These are phyloP conservation scores for Nycticorax nycticorax DNA, from an alignment of 2,113 vertebrate species.

Conservation along the genomic window DNA sequence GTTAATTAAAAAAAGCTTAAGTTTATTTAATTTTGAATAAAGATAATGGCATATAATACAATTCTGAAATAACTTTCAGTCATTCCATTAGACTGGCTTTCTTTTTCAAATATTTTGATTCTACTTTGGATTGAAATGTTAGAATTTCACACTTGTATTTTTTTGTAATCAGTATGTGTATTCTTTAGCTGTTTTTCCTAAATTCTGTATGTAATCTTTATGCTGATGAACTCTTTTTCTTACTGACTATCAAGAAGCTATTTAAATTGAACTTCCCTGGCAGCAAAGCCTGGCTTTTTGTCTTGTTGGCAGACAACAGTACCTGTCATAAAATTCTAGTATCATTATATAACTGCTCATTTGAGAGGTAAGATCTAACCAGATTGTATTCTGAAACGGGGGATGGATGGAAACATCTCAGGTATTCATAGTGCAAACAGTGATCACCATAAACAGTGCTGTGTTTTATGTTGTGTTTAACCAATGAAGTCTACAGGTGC, in stretches of 20 bases:
- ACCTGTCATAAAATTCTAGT: background rate
- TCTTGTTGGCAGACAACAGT: background rate
- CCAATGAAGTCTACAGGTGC: background rate
- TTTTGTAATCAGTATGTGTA: background rate
- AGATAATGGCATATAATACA: background rate
- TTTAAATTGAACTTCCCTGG: background rate
- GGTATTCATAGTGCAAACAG: background rate
- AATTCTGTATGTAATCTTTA: background rate
- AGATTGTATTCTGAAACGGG: background rate
- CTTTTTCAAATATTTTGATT: background rate
- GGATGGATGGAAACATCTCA: background rate
- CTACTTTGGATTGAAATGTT: background rate
- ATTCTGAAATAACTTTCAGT: background rate
- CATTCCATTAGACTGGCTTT: background rate
- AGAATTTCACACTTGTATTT: background rate
- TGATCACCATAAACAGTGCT: background rate
- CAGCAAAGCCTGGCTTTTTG: background rate
- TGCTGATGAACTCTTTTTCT: background rate
- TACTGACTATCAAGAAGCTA: background rate
- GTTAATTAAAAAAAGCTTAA: background rate
- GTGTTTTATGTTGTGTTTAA: background rate
- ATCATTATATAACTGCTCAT: background rate
- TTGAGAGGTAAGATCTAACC: background rate
- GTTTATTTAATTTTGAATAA: background rate
- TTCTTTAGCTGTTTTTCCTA: background rate